Evolutionary conservation across 2,113 vertebrate species (phyloP).

Genomic region (Xenopus borealis): DNA sequence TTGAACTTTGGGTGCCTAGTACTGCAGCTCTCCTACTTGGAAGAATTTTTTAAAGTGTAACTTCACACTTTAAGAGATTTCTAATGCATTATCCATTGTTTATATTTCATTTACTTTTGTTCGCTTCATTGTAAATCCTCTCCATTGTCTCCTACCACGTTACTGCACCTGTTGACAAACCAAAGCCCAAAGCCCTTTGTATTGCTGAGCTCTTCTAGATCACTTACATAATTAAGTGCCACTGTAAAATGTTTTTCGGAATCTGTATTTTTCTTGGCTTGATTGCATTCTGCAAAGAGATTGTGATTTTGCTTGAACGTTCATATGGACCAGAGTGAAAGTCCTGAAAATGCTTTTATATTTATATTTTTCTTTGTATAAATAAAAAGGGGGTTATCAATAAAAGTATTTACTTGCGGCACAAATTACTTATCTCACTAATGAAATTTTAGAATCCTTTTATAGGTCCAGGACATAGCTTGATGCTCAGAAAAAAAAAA

Average conservation of each 20-base stretch:
- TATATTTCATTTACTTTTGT: no score
- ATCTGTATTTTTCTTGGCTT: conserved; percentile 48
- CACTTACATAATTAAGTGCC: conserved; percentile 54
- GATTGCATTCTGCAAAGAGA: conserved; percentile 52
- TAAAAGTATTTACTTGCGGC: conserved; percentile 62
- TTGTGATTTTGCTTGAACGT: conserved; percentile 52
- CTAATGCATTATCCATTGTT: not conserved
- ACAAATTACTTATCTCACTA: not conserved
- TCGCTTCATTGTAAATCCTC: no score
- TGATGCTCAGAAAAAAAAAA: no score
- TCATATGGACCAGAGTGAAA: conserved; percentile 59
- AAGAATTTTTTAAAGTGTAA: no score
- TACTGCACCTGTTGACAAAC: conserved; percentile 20
- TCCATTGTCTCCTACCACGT: no score
- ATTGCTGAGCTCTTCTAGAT: conserved; percentile 59
- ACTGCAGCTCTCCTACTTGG: no score
- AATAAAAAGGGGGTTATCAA: conserved; percentile 55
- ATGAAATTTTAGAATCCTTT: no score
- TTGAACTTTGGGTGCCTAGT: no score
- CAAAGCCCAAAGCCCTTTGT: conserved; percentile 41
- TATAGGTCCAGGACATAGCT: no score
- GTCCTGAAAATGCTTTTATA: conserved; percentile 47
- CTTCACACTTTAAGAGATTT: not conserved
- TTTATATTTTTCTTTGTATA: conserved; percentile 52
- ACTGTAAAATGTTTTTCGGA: conserved; percentile 49